Conservation (phyloP, 2,113 vertebrate species). For the Tonatia bakeri region DNA sequence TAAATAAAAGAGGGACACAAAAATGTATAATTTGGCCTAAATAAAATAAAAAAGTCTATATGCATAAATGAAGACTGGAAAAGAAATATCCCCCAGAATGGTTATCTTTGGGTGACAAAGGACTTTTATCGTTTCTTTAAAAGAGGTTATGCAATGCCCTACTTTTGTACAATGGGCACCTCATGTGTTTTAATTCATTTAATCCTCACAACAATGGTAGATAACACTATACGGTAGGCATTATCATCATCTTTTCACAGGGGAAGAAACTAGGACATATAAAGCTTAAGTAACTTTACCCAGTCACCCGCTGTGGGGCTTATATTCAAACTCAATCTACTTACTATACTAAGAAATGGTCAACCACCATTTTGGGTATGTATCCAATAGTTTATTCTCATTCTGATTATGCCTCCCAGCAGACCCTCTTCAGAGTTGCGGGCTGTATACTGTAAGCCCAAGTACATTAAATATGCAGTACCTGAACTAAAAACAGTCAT, state of each 20-base stretch:
- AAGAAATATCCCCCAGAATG: background rate
- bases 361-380: background rate
- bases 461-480: background rate
- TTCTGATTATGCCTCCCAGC: background rate
- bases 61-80: background rate
- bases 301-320: background rate
- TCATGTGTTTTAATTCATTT: background rate
- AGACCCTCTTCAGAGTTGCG: background rate
- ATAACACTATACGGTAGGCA: background rate
- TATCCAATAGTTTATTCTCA: background rate
- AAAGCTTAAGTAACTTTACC: background rate
- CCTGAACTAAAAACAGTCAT: background rate
- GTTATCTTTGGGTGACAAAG: background rate
- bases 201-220: background rate
- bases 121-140: background rate
- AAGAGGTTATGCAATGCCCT: background rate
- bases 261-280: background rate
- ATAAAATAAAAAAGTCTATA: background rate
- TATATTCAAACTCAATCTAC: background rate
- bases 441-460: background rate
- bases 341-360: background rate
- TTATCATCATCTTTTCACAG: background rate
- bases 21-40: background rate
- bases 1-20: background rate
- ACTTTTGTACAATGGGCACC: background rate